A percentile compares a stretch with the other conserved stretches of the same genome.
Conservation (phyloP, 2,113 vertebrate species). For the Malurus cyaneus region DNA sequence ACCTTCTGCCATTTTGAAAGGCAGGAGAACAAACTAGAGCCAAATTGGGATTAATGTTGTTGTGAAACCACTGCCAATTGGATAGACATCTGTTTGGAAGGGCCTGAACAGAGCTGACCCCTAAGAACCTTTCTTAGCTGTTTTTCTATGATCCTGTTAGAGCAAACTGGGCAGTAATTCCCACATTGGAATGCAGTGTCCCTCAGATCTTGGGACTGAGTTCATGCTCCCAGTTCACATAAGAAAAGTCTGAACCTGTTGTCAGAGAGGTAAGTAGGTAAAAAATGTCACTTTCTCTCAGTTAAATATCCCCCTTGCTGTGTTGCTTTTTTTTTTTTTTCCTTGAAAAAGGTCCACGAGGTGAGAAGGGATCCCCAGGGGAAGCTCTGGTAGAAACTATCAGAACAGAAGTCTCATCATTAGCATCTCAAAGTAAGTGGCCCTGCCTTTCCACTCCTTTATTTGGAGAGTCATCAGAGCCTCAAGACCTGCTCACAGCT, state of each 20-base stretch:
- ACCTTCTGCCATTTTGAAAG: not conserved
- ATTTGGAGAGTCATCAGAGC: not conserved
- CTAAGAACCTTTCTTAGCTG: not conserved
- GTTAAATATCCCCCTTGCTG: not conserved
- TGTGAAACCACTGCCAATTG: not conserved
- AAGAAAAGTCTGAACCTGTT: not conserved
- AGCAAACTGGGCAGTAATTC: not conserved
- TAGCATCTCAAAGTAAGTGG: conserved; percentile 50
- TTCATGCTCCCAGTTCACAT: not conserved
- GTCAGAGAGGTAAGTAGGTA: not conserved
- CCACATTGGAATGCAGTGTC: not conserved
- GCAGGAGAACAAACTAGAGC: not conserved
- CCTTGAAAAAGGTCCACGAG: conserved; percentile 71
- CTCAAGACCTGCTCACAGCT: not conserved
- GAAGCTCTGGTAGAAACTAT: conserved; percentile 68
- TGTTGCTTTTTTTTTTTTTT: no score
- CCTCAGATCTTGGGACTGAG: not conserved
- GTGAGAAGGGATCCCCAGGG: conserved; percentile 79
- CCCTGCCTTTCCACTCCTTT: not conserved
- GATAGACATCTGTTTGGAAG: not conserved
- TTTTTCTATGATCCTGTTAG: not conserved
- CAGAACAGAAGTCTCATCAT: conserved; percentile 51
- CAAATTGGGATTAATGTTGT: not conserved
- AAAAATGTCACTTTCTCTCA: not conserved
- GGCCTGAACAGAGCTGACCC: not conserved